A percentile compares a stretch with the other conserved stretches of the same genome.
Evolutionary conservation across 2,113 vertebrate genomes (phyloP).

Genomic region (Eulemur rufifrons): DNA sequence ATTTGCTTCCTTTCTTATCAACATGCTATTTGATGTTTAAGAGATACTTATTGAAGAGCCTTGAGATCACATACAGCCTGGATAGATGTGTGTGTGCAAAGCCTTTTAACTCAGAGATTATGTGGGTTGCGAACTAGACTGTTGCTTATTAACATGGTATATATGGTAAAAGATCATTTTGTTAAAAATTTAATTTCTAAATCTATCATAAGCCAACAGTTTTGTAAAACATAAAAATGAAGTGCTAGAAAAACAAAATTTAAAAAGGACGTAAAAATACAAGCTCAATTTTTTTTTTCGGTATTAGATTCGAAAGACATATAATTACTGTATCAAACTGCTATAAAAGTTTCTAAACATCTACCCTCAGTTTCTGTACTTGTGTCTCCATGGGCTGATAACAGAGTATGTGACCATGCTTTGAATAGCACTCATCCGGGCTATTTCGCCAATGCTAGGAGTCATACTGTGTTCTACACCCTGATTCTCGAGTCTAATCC

Average conservation of each 20-base stretch:
- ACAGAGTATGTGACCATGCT: accelerated
- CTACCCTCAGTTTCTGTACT: not conserved
- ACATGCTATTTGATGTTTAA: not conserved
- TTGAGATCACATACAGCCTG: not conserved
- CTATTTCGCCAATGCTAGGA: not conserved
- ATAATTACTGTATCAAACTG: not conserved
- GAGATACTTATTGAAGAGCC: not conserved
- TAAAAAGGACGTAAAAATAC: not conserved
- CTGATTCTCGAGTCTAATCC: not conserved
- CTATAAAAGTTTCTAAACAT: not conserved
- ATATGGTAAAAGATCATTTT: not conserved
- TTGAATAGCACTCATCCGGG: not conserved
- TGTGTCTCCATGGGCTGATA: not conserved
- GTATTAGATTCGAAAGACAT: not conserved
- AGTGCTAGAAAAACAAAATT: not conserved
- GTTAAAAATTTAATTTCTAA: not conserved
- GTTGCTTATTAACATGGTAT: not conserved
- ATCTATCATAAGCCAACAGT: not conserved
- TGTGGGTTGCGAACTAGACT: not conserved
- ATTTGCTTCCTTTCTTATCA: not conserved
- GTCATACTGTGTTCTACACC: not conserved
- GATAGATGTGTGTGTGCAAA: not conserved
- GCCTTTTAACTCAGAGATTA: not conserved
- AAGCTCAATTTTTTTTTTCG: not conserved
- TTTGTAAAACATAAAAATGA: constrained; percentile 13